Conservation (phyloP, 2,888 invertebrate genomes). For the Pilophorus perplexus region DNA sequence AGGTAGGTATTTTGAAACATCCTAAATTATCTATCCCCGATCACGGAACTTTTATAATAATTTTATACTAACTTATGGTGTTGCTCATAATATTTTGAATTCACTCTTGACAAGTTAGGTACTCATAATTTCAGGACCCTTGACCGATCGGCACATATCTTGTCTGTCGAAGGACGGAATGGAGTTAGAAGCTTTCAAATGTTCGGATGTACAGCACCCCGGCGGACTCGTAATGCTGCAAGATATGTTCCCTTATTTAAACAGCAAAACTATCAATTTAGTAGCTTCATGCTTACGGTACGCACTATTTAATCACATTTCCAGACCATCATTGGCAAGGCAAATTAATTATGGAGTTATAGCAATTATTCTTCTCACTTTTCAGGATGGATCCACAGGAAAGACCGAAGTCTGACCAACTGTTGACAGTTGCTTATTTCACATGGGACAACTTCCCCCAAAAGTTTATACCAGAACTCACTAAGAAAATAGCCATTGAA, state of each 20-base stretch:
- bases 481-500: conserved; percentile 64
- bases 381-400: conserved; percentile 61
- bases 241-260: conserved; percentile 55
- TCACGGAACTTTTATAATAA: too few relatives aligned
- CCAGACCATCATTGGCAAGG: too few relatives aligned
- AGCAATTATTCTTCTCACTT: too few relatives aligned
- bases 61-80: too few relatives aligned
- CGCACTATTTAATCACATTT: background rate
- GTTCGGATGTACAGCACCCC: conserved; percentile 21
- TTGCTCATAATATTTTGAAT: too few relatives aligned
- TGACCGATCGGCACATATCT: conserved; percentile 17
- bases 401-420: conserved; percentile 61
- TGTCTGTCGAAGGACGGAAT: conserved; percentile 4
- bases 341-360: too few relatives aligned
- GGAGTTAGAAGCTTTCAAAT: conserved; percentile 15
- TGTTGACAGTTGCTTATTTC: conserved; percentile 68
- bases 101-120: too few relatives aligned
- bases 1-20: too few relatives aligned
- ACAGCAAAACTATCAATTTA: conserved; percentile 56
- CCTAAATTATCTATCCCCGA: too few relatives aligned
- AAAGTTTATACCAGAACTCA: conserved; percentile 64
- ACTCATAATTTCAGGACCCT: conserved; percentile 14
- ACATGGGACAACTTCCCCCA: conserved; percentile 65
- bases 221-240: conserved; percentile 48
- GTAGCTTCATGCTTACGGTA: conserved; percentile 57